phyloP scores from a whole-genome alignment of 2,888 invertebrate species.

The Acronicta psi region DNA sequence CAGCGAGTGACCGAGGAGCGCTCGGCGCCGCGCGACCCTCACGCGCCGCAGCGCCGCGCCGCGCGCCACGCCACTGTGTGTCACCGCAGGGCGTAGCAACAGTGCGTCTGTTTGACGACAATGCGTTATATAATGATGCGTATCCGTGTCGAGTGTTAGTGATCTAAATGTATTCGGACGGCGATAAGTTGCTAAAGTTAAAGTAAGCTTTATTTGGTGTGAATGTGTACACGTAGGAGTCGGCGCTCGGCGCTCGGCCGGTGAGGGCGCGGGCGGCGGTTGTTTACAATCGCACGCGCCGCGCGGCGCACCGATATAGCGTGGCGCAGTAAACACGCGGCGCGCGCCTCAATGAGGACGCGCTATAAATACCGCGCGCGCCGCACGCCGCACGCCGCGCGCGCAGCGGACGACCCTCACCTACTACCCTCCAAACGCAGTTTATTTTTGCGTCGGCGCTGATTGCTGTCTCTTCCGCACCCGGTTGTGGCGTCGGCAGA shows the following conservation, averaged over 20 bases:
- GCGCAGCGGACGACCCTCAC: slow-evolving; percentile 73
- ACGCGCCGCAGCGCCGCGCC: slow-evolving; percentile 3
- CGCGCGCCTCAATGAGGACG: slow-evolving; percentile 68
- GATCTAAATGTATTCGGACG: slow-evolving; percentile 17
- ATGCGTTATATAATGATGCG: neutral
- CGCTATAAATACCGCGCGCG: slow-evolving; percentile 73
- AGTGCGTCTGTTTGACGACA: slow-evolving; percentile 5
- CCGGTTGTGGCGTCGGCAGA: slow-evolving; percentile 9
- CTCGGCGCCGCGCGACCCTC: slow-evolving; percentile 17
- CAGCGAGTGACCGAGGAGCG: slow-evolving; percentile 9
- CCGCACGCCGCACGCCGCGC: slow-evolving; percentile 28
- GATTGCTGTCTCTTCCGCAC: slow-evolving; percentile 16
- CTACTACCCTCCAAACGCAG: slow-evolving; percentile 76
- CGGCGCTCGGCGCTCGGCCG: slow-evolving; percentile 19
- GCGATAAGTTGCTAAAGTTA: slow-evolving; percentile 7
- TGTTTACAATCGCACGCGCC: slow-evolving; percentile 52
- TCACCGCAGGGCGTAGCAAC: slow-evolving; percentile 30
- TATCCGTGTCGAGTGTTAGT: slow-evolving; percentile 27
- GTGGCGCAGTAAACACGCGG: slow-evolving; percentile 59
- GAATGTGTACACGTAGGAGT: slow-evolving; percentile 7
- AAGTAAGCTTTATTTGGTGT: slow-evolving; percentile 17
- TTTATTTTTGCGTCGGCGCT: slow-evolving; percentile 59
- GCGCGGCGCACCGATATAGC: slow-evolving; percentile 60
- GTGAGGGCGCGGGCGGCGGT: slow-evolving; percentile 38
- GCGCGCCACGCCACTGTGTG: slow-evolving; percentile 13